phyloP scores from a whole-genome alignment of 2,888 invertebrate genomes.

The Imbricaverruca yamaguchii region DNA sequence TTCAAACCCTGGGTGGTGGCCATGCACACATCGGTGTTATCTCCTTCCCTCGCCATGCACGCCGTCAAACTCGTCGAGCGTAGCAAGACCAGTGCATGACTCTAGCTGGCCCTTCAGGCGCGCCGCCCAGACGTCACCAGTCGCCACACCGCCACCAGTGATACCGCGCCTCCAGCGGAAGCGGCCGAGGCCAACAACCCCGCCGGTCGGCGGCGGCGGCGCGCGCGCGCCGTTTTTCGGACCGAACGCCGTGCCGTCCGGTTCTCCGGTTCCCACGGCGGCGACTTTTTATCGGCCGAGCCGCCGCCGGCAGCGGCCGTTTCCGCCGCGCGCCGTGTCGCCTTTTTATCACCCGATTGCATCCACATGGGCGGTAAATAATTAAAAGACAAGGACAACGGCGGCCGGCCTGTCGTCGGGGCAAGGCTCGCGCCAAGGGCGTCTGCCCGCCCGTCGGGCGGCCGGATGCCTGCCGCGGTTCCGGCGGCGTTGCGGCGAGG shows the following conservation, averaged over 20 bases:
- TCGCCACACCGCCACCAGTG: no score
- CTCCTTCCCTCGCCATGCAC: no score
- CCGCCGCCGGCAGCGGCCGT: background rate
- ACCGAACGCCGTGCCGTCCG: no score
- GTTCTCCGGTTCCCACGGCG: background rate
- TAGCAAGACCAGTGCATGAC: no score
- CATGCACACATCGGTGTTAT: no score
- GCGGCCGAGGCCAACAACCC: background rate
- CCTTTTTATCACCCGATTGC: background rate
- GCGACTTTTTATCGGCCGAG: conserved; percentile 4
- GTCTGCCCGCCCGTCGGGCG: background rate
- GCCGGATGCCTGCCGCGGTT: background rate
- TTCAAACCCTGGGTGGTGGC: no score
- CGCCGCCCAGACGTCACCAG: no score
- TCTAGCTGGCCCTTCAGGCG: no score
- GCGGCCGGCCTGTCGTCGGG: background rate
- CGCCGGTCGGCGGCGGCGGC: background rate
- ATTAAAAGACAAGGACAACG: conserved; percentile 11
- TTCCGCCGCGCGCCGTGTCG: background rate
- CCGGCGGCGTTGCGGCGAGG: background rate
- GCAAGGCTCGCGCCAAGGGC: background rate
- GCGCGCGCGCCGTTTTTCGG: background rate
- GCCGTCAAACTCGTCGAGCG: no score
- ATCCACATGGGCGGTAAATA: conserved; percentile 9
- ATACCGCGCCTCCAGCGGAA: no score